Conservation (phyloP, 2,113 vertebrate genomes). For the Octodon degus region DNA sequence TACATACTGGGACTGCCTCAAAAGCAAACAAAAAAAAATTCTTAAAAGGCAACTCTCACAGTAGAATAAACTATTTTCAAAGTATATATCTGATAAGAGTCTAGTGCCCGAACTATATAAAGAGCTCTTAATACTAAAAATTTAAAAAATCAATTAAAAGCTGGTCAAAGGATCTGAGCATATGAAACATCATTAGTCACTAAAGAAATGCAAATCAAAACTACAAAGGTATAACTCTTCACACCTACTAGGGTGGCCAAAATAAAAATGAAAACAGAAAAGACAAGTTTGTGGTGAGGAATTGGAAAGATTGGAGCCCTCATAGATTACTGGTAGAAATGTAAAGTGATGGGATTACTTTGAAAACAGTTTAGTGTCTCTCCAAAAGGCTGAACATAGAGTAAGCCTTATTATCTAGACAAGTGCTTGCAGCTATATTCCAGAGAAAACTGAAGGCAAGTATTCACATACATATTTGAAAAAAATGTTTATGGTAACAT, state of each 20-base stretch:
- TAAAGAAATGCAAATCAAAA: constrained; percentile 18
- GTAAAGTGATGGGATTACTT: neutral
- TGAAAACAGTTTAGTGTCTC: neutral
- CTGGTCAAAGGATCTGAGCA: neutral
- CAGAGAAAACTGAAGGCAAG: neutral
- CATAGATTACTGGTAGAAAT: neutral
- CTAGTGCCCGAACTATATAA: constrained; percentile 2
- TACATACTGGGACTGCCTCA: neutral
- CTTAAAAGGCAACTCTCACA: neutral
- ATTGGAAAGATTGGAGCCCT: neutral
- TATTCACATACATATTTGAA: neutral
- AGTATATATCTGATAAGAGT: neutral
- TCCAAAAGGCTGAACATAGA: constrained; percentile 1
- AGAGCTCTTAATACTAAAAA: constrained; percentile 31
- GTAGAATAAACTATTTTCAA: constrained; percentile 44
- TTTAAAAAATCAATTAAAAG: constrained; percentile 33
- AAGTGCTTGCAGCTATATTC: neutral
- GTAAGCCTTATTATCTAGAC: neutral
- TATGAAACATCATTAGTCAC: constrained; percentile 18
- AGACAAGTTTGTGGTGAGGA: neutral
- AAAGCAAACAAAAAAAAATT: neutral
- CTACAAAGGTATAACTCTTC: neutral
- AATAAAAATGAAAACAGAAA: constrained; percentile 36
- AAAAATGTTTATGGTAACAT: neutral
- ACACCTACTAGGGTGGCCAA: neutral